phyloP scores from a whole-genome alignment of 2,797 vertebrate genomes.

The Molossus molossus region DNA sequence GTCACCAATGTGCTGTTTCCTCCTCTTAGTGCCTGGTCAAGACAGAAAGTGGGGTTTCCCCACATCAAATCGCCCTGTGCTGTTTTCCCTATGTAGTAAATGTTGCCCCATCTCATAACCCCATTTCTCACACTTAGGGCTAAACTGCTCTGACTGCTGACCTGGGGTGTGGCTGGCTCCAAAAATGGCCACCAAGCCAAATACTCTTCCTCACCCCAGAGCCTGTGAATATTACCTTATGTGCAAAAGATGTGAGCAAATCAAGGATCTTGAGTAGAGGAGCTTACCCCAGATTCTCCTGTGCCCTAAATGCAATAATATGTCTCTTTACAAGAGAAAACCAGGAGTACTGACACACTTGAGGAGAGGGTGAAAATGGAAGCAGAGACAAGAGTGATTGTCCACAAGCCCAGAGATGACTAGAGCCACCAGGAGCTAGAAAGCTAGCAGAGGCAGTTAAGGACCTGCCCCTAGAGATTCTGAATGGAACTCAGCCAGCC shows the following conservation, averaged over 20 bases:
- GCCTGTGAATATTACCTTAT: no score
- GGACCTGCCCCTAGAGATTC: neutral
- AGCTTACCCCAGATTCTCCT: neutral
- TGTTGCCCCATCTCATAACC: neutral
- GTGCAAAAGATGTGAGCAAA: neutral
- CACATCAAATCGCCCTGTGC: neutral
- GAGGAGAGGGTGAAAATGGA: neutral
- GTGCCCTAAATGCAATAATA: neutral
- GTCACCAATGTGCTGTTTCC: neutral
- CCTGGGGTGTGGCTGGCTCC: no score
- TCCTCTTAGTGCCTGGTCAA: neutral
- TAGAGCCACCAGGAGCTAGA: neutral
- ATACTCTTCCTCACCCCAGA: neutral
- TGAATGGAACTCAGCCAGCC: neutral
- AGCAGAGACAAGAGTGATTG: neutral
- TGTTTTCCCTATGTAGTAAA: neutral
- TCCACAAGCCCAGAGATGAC: neutral
- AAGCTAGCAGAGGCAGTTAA: neutral
- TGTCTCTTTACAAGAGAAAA: neutral
- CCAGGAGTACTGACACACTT: neutral
- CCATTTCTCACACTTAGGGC: neutral
- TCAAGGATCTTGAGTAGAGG: neutral
- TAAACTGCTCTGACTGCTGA: no score
- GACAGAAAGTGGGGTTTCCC: neutral
- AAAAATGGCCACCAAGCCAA: neutral